Evolutionary conservation across 2,113 vertebrate genomes (phyloP).

Genomic region (Peromyscus leucopus): DNA sequence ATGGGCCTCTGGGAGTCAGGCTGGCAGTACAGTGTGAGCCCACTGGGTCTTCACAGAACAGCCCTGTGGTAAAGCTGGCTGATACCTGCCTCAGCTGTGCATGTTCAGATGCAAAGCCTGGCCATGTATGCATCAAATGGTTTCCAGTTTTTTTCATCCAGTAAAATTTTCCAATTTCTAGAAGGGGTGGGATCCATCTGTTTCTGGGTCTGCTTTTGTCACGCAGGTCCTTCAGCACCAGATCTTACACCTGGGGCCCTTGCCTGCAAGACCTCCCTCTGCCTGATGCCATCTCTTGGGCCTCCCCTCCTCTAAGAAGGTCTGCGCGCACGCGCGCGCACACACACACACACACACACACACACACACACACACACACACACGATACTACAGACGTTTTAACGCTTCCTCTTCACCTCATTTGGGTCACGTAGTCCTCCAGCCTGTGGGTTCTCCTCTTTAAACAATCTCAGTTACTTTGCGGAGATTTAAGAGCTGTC

Average conservation of each 20-base stretch:
- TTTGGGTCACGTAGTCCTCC: not conserved
- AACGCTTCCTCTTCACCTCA: not conserved
- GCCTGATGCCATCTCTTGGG: not conserved
- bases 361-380: too few species aligned
- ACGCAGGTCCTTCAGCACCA: too few species aligned
- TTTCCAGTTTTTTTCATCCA: not conserved
- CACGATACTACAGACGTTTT: not conserved
- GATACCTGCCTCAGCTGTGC: not conserved
- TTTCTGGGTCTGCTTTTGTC: not conserved
- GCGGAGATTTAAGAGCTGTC: not conserved
- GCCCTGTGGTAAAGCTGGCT: not conserved
- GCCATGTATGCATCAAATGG: rapidly evolving
- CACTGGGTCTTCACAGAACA: not conserved
- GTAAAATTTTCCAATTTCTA: not conserved
- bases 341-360: not conserved
- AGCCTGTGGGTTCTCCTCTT: not conserved
- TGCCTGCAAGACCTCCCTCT: not conserved
- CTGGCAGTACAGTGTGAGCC: not conserved
- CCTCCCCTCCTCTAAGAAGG: not conserved
- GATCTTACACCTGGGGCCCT: not conserved
- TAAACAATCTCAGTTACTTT: not conserved
- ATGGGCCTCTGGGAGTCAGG: not conserved
- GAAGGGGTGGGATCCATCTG: not conserved
- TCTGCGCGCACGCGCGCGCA: too few species aligned
- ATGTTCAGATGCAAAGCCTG: not conserved